These are phyloP conservation scores for Crenichthys baileyi DNA, from an alignment of 2,797 vertebrate species.

Conservation along the genomic window DNA sequence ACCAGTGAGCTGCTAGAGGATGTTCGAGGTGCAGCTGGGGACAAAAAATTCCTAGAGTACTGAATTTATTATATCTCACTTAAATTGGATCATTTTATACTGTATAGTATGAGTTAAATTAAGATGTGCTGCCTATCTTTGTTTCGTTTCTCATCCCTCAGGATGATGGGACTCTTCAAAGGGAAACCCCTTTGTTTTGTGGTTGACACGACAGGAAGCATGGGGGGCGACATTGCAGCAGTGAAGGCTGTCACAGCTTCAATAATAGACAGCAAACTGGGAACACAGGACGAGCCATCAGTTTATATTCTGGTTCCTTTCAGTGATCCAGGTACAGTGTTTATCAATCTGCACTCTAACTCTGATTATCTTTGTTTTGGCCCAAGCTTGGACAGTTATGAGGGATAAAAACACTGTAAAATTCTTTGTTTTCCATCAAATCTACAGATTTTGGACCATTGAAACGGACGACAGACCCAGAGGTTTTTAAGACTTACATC, in stretches of 20 bases:
- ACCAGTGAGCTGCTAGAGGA: constrained; percentile 63
- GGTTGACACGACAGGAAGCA: constrained; percentile 69
- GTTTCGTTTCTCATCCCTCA: constrained; percentile 31
- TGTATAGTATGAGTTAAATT: no score
- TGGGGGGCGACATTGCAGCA: constrained; percentile 51
- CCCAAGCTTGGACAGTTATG: background rate
- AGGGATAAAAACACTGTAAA: background rate
- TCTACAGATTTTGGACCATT: constrained; percentile 61
- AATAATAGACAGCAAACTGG: constrained; percentile 53
- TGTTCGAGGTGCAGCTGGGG: constrained; percentile 54
- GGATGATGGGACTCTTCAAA: constrained; percentile 68
- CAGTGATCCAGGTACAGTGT: constrained; percentile 59
- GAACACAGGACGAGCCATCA: constrained; percentile 56
- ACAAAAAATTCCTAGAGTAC: constrained; percentile 64
- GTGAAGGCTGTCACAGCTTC: constrained; percentile 43
- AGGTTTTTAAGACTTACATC: constrained; percentile 30
- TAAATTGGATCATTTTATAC: no score
- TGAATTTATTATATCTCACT: background rate
- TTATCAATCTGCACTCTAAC: background rate
- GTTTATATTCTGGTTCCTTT: constrained; percentile 68
- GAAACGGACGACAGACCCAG: constrained; percentile 54
- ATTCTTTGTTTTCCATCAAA: background rate
- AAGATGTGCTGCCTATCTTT: background rate
- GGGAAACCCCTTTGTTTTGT: constrained; percentile 68
- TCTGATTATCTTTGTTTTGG: background rate